Percentiles rank a stretch among this genome's conserved stretches.
Conservation (phyloP, 1,140 invertebrate species). For the Thaumatotibia leucotreta region DNA sequence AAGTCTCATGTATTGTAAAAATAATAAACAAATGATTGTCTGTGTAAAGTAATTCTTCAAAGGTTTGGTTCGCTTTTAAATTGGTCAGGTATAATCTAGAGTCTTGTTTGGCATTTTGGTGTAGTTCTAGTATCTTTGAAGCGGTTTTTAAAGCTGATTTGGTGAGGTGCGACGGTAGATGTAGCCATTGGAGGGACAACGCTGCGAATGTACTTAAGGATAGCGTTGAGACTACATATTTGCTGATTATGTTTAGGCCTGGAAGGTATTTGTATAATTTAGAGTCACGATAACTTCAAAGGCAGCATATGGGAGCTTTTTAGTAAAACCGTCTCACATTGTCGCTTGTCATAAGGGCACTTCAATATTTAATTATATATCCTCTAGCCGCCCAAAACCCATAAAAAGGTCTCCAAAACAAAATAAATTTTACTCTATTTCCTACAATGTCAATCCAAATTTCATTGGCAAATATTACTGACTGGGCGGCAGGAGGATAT, state of each 20-base stretch:
- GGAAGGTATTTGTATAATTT: constrained; percentile 19
- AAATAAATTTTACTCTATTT: too few relatives aligned
- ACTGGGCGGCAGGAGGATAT: too few relatives aligned
- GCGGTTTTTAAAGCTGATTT: constrained; percentile 47
- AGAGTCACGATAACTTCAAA: too few relatives aligned
- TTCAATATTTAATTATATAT: too few relatives aligned
- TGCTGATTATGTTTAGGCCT: constrained; percentile 60
- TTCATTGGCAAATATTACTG: too few relatives aligned
- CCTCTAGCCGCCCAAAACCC: too few relatives aligned
- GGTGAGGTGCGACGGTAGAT: constrained; percentile 54
- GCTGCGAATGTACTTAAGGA: constrained; percentile 42
- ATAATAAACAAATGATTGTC: constrained; percentile 42
- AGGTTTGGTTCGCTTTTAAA: constrained; percentile 48
- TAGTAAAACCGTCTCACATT: too few relatives aligned
- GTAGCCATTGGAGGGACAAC: constrained; percentile 45
- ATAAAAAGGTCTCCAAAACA: too few relatives aligned
- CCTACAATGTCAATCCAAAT: too few relatives aligned
- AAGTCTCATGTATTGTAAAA: constrained; percentile 50
- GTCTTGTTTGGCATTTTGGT: constrained; percentile 36
- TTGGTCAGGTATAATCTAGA: constrained; percentile 43
- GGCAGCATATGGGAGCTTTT: too few relatives aligned
- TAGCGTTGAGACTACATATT: constrained; percentile 38
- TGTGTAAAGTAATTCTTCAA: constrained; percentile 44
- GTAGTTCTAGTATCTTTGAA: constrained; percentile 48
- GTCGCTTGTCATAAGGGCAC: too few relatives aligned